A percentile compares a stretch with the other conserved stretches of the same genome.
phyloP scores from a whole-genome alignment of 2,888 invertebrate genomes.

The Cylloceria caligata region DNA sequence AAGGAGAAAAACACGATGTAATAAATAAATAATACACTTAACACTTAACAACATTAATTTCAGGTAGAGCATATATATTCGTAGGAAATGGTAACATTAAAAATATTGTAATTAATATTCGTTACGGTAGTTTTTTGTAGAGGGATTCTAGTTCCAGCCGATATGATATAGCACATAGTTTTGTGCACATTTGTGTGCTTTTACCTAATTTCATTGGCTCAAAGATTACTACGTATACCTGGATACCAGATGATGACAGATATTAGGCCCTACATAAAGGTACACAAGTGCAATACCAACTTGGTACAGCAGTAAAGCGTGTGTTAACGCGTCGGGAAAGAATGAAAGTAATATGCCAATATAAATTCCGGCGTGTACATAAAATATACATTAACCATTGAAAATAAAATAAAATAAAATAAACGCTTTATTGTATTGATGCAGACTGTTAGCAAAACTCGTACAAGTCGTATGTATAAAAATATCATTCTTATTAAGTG shows the following conservation, averaged over 20 bases:
- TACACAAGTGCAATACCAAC: not conserved
- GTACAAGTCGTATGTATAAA: conserved; percentile 18
- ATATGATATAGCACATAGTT: too few species aligned
- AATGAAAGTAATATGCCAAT: not conserved
- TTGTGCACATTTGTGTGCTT: too few species aligned
- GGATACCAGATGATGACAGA: not conserved
- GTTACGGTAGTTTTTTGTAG: not conserved
- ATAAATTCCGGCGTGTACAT: too few species aligned
- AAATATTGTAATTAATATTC: not conserved
- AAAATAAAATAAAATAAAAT: not conserved
- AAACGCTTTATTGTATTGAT: not conserved
- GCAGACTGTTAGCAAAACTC: not conserved
- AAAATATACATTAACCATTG: too few species aligned
- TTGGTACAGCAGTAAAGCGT: conserved; percentile 22
- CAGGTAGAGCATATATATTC: not conserved
- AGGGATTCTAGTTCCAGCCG: too few species aligned
- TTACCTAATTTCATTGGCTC: too few species aligned
- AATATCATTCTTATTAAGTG: not conserved
- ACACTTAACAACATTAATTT: too few species aligned
- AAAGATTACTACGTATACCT: conserved; percentile 9
- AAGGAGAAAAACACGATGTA: too few species aligned
- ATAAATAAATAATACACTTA: not conserved
- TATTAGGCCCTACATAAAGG: conserved; percentile 15
- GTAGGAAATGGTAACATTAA: not conserved
- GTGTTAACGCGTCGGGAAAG: not conserved